phyloP scores from a whole-genome alignment of 2,888 invertebrate genomes.

The Drosophila histrio region DNA sequence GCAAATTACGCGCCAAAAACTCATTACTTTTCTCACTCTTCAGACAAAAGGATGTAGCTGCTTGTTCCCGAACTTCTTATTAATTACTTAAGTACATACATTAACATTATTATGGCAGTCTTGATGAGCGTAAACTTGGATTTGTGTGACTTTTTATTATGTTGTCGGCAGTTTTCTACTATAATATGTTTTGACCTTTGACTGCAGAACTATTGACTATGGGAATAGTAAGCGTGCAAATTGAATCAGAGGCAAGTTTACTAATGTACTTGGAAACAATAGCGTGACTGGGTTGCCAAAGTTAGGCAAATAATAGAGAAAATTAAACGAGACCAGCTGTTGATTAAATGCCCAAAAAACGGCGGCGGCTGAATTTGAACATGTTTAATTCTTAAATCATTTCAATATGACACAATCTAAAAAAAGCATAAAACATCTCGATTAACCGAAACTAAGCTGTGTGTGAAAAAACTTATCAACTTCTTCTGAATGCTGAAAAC shows the following conservation, averaged over 20 bases:
- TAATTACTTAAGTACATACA: slow-evolving; percentile 33
- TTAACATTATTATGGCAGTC: slow-evolving; percentile 20
- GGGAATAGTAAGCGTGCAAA: slow-evolving; percentile 19
- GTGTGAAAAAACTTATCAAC: too few relatives aligned
- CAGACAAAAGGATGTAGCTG: background rate
- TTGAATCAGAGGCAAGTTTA: slow-evolving; percentile 39
- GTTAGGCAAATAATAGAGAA: slow-evolving; percentile 33
- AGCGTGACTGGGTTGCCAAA: slow-evolving; percentile 59
- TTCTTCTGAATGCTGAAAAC: too few relatives aligned
- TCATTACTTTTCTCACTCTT: background rate
- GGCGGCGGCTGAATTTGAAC: background rate
- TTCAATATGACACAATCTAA: too few relatives aligned
- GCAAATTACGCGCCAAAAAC: slow-evolving; percentile 33
- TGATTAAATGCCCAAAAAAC: slow-evolving; percentile 41
- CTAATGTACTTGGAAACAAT: slow-evolving; percentile 42
- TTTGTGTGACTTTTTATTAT: background rate
- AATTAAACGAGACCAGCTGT: slow-evolving; percentile 45
- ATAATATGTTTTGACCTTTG: slow-evolving; percentile 7
- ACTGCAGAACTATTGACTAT: background rate
- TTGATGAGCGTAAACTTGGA: too few relatives aligned
- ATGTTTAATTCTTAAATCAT: background rate
- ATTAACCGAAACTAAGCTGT: too few relatives aligned
- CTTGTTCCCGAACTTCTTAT: background rate
- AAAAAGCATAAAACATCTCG: too few relatives aligned
- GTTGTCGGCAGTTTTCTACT: background rate